Base-by-base conservation (phyloP, 30 jellyfish, hydroid and myxozoan species). In the Cassiopea xamachana region DNA sequence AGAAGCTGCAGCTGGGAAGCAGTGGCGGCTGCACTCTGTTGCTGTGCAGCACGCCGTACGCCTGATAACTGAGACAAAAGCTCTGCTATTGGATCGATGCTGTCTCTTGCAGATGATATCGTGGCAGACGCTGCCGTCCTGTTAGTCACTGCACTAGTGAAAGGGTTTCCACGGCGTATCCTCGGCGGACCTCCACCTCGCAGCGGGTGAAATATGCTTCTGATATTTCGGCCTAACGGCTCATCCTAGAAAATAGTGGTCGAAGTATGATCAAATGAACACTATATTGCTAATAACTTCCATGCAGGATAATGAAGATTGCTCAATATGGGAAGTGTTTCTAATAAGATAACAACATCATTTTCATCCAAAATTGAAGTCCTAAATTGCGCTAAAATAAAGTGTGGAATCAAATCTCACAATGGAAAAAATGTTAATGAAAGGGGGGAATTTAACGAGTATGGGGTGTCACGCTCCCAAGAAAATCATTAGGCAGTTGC, bases 21-120 rank as follows among this genome's bases (percentile, higher is more conserved):
- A 19, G 99, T 91, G 39, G 98, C 93, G 13, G 99, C 97, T 0
- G 95, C 97, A 68, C 95, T 82, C 61, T 96, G 99, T 73, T 96
- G 99, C 89, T 91, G 98, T 14, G 99, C 97, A 46, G 98, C 99
- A 2, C 99, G 92, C 71, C 99, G 85, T 7, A 96, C 99, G 39
- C 99, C 99, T 16, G 99, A 96, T 51, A 96, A 80, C 88, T 96
- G 99, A 7, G 99, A 87, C 61, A 96, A 81, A 64, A 96, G 84
- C 75, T 96, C 99, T 19, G 99, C 99, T 50, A 96, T 96, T 18
- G 99, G 99, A 79, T 96, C 99, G 45, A 96, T 91, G 81, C 74
- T 92, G 46, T 96, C 99, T 48, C 99, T 87, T 2, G 99, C 96
- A 4, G 99, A 82, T 44, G 99, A 96, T 44, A 91, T 88, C 27